Conservation (phyloP, 2,888 invertebrate species). For the Lepetodrilus schrolli region DNA sequence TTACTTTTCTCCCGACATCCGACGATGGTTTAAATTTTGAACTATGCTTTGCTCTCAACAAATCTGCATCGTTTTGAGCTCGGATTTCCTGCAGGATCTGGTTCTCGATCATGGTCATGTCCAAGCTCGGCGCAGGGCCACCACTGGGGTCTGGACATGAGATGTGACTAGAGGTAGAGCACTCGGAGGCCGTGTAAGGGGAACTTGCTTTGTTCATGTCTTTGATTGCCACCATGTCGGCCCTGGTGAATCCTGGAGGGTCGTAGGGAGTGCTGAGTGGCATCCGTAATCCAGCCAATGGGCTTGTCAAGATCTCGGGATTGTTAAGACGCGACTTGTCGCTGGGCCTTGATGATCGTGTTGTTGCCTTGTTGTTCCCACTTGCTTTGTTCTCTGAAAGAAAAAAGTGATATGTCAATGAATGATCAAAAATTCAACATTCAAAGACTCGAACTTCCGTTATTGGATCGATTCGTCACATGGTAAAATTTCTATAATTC, state of each 20-base stretch:
- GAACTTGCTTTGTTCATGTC: conserved; percentile 30
- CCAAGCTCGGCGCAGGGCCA: conserved; percentile 21
- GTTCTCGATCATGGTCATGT: conserved; percentile 35
- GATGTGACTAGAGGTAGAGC: conserved; percentile 61
- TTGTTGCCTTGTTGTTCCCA: background rate
- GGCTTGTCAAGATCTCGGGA: background rate
- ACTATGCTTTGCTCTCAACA: background rate
- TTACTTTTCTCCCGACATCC: background rate
- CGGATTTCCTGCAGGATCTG: conserved; percentile 32
- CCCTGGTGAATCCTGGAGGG: conserved; percentile 51
- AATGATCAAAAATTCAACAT: too few relatives aligned
- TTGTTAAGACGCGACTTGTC: background rate
- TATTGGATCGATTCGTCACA: too few relatives aligned
- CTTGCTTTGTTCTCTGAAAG: background rate
- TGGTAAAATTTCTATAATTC: too few relatives aligned
- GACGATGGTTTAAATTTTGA: background rate
- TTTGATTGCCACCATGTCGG: conserved; percentile 59
- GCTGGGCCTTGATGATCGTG: background rate
- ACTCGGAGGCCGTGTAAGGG: conserved; percentile 46
- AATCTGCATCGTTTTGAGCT: conserved; percentile 38
- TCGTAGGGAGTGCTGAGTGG: conserved; percentile 39
- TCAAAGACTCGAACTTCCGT: too few relatives aligned
- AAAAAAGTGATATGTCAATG: too few relatives aligned
- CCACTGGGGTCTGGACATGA: conserved; percentile 59
- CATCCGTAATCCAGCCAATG: background rate